These are phyloP conservation scores for Euthynnus affinis DNA, from an alignment of 2,797 vertebrate genomes.

Conservation along the genomic window DNA sequence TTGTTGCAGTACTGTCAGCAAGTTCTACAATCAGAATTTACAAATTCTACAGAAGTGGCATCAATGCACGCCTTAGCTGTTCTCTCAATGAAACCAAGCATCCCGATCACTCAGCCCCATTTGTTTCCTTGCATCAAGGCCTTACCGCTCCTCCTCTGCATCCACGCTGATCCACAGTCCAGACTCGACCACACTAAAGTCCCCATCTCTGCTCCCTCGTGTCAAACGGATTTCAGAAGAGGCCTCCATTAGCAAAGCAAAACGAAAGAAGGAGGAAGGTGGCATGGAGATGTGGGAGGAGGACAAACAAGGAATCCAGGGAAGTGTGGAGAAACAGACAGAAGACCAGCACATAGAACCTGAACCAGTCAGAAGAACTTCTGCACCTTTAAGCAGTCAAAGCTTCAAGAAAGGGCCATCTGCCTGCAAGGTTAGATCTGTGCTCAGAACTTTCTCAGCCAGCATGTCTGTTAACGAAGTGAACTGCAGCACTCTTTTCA, in stretches of 20 bases:
- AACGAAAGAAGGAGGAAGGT: conserved; percentile 85
- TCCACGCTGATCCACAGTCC: conserved; percentile 76
- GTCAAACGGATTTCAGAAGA: conserved; percentile 68
- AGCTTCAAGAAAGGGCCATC: conserved; percentile 16
- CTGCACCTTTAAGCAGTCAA: neutral
- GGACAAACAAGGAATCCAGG: conserved; percentile 58
- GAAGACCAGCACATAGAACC: neutral
- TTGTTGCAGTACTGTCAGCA: neutral
- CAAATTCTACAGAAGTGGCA: neutral
- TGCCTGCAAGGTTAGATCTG: conserved; percentile 45
- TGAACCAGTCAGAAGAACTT: conserved; percentile 8
- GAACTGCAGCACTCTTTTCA: neutral
- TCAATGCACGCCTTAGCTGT: too few relatives aligned
- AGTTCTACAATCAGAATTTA: neutral
- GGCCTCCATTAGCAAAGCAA: conserved; percentile 66
- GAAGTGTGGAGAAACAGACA: neutral
- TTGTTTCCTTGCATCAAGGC: conserved; percentile 49
- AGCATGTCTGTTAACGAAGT: neutral
- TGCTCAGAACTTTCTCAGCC: neutral
- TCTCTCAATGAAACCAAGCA: neutral
- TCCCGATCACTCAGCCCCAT: neutral
- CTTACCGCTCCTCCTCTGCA: conserved; percentile 49
- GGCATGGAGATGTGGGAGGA: conserved; percentile 76
- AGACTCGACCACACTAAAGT: conserved; percentile 74
- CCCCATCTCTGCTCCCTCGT: conserved; percentile 83